These are phyloP conservation scores for Lontra canadensis DNA, from an alignment of 2,113 vertebrate genomes.

Conservation along the genomic window DNA sequence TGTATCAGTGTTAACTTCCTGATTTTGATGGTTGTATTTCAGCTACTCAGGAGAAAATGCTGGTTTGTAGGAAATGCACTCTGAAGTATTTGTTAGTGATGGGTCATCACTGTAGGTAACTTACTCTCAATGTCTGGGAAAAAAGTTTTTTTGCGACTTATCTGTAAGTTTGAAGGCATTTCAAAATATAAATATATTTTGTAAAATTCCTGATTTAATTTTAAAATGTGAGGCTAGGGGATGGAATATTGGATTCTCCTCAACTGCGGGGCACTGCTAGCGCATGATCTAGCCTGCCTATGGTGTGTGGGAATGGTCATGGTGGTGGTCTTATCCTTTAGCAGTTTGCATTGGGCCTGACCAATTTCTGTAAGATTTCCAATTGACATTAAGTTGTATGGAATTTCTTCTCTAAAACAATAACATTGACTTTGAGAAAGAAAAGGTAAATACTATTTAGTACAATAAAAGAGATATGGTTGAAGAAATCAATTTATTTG, in stretches of 20 bases:
- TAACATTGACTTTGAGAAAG: neutral
- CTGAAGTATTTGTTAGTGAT: neutral
- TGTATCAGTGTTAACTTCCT: neutral
- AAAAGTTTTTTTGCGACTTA: neutral
- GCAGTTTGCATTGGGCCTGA: neutral
- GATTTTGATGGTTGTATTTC: neutral
- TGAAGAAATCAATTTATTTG: neutral
- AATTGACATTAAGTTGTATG: neutral
- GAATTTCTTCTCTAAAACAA: neutral
- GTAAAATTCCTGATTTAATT: slow-evolving; percentile 9
- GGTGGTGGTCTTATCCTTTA: neutral
- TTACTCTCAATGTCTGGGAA: neutral
- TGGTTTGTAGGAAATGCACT: neutral
- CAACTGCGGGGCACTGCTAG: neutral
- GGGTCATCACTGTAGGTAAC: neutral
- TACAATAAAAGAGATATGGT: neutral
- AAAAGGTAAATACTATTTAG: neutral
- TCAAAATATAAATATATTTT: slow-evolving; percentile 22
- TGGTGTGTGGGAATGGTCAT: no score
- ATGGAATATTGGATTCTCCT: neutral
- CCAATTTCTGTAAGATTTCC: neutral
- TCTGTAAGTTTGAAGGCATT: neutral
- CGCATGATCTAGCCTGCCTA: neutral
- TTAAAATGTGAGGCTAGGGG: neutral
- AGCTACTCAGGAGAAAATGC: neutral